Base-by-base conservation (phyloP, 2,113 vertebrate genomes). In the Phrynosoma platyrhinos region DNA sequence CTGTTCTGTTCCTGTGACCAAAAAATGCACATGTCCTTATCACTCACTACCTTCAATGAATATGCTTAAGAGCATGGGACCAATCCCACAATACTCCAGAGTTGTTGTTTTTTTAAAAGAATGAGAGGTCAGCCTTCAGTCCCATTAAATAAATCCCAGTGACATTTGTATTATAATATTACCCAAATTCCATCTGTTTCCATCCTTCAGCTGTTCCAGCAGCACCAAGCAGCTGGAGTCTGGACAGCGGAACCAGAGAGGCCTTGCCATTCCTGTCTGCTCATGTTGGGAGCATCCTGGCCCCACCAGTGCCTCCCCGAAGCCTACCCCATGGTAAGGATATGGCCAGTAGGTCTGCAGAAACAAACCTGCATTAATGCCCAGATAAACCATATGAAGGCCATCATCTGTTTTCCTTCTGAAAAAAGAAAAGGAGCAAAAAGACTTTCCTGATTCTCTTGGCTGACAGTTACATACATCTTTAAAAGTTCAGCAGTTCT, bases 171-270 rank as follows among this genome's bases (percentile, higher is more conserved):
- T 86, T 91, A 89, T 88, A 92, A 83, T 2, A 20, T 91, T 90
- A 94, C 87, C 94, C 93, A 90, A 93, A 95, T 92, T 91, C 53
- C 92, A 88, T 97, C 79, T 97, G 91, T 97, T 94, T 96, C 93
- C 95, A 91, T 95, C 95, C 96, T 93, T 94, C 96, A 98, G 98
- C 96, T 86, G 98, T 98, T 96, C 97, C 98, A 93, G 97, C 97
- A 91, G 95, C 97, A 53, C 97, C 98, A 93, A 97, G 97, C 94
- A 98, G 97, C 96, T 99, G 98, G 98, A 98, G 97, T 95, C 96
- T 98, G 95, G 98, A 99, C 95, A 98, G 98, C 32, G 98, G 98
- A 93, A 98, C 97, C 95, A 95, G 95, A 93, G 98, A 99, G 94
- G 96, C 98, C 77, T 96, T 98, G 94, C 97, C 98, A 92, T 98